Percentiles rank a stretch among this genome's conserved stretches.
Conservation (phyloP, 2,113 vertebrate genomes). For the Pycnonotus jocosus region DNA sequence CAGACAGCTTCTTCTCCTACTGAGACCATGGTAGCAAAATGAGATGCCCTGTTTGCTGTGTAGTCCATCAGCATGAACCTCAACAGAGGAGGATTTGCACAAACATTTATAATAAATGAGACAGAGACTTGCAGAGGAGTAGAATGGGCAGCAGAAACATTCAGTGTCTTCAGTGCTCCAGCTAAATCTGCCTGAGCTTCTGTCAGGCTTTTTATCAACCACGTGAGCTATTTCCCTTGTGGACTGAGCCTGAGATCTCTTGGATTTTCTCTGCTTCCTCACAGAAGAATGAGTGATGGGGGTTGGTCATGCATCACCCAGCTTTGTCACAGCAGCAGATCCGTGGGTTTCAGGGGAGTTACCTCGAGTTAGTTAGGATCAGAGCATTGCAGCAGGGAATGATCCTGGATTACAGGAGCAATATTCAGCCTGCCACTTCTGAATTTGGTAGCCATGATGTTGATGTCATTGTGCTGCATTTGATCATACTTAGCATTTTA, state of each 20-base stretch:
- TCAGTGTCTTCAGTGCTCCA: fast-evolving
- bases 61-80: background rate
- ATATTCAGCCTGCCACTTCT: background rate
- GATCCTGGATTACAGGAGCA: background rate
- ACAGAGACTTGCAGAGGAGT: background rate
- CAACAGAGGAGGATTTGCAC: background rate
- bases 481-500: background rate
- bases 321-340: background rate
- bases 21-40: fast-evolving
- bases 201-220: background rate
- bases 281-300: background rate
- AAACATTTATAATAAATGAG: background rate
- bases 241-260: background rate
- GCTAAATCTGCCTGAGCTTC: background rate
- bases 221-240: background rate
- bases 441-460: background rate
- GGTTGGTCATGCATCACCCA: background rate
- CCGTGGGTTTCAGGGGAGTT: background rate
- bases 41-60: background rate
- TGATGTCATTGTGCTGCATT: background rate
- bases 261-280: background rate
- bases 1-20: background rate
- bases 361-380: background rate
- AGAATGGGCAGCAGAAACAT: background rate
- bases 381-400: background rate